Base-by-base conservation (phyloP, 2,113 vertebrate species). In the Osmerus mordax region DNA sequence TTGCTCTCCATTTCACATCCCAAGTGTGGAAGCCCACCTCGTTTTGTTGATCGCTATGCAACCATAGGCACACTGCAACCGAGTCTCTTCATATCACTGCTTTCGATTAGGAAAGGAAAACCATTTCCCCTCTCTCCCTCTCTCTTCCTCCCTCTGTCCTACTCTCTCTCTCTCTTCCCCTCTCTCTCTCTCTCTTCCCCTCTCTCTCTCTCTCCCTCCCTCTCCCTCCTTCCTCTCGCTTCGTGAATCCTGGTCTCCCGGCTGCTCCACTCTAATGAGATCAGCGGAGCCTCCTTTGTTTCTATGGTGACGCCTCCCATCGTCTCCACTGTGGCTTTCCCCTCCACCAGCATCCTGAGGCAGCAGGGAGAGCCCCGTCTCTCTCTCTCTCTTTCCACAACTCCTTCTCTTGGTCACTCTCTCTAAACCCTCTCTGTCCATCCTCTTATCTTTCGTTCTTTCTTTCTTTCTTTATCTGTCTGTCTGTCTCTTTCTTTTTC, bases 271-370 rank as follows among this genome's bases (percentile, higher is more conserved):
- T 83, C 80, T 76, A 76, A 89, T 85, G 77, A 90, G 87, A 84
- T 88, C 79, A 80, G 73, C 70, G 69, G 76, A 1, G 83, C 74
- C 88, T 86, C 79, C 75, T 83, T 62, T 71, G 93, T 94, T 94
- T 93, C 93, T 92, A 94, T 94, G 92, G 93, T 72, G 88, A 94
- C 80, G 79, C 78, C 73, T 83, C 73, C 70, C 78, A 67, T 70
- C 7, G 4, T 82, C 76, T 86, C 78, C 36, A 11, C 70, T 64
- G 66, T 81, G 78, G 68, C 62, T 76, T 82, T 67, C 70, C 70
- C 61, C 21, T 66, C 12, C 67, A 47, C 19, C 19, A 61, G 32
- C 68, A 41, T 73, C 70, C 9, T 36, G 19, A 54, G 52, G 14
- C 3, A 53, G 29, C 28, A 23, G 58, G n/a, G 29, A 74, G 51